phyloP scores from a whole-genome alignment of 2,888 invertebrate genomes.

The Sarcophaga caerulescens region DNA sequence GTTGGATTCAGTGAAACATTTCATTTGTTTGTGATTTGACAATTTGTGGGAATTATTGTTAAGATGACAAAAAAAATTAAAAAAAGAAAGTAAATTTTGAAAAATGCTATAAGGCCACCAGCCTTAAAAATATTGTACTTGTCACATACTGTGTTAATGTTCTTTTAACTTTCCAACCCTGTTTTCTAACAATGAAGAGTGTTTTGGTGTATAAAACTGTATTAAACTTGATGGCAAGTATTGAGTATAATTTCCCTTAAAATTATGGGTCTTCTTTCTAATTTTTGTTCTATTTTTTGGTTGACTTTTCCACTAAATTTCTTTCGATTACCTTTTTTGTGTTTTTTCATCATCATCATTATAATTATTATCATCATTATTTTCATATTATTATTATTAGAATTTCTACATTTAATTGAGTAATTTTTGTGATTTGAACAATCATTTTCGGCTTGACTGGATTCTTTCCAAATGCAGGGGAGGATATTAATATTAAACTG shows the following conservation, averaged over 20 bases:
- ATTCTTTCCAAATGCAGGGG: background rate
- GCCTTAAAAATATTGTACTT: slow-evolving; percentile 60
- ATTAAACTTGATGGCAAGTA: background rate
- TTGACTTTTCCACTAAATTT: slow-evolving; percentile 61
- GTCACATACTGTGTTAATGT: slow-evolving; percentile 46
- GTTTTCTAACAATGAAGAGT: background rate
- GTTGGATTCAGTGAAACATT: background rate
- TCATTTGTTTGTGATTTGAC: slow-evolving; percentile 62
- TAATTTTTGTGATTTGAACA: background rate
- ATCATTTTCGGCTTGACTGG: slow-evolving; percentile 23
- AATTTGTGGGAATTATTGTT: slow-evolving; percentile 68
- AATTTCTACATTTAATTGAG: background rate
- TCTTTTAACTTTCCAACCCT: slow-evolving; percentile 43
- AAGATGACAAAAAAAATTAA: slow-evolving; percentile 15
- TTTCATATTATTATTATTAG: background rate
- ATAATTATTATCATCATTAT: slow-evolving; percentile 36
- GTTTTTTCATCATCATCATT: slow-evolving; percentile 34
- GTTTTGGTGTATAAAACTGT: background rate
- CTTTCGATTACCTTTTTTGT: slow-evolving; percentile 46
- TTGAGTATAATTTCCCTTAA: slow-evolving; percentile 35
- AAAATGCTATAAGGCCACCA: background rate
- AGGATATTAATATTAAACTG: background rate
- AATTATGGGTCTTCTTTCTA: background rate
- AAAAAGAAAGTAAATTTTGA: background rate
- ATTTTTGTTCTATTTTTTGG: slow-evolving; percentile 8